Evolutionary conservation across 2,113 vertebrate genomes (phyloP).

Genomic region (Prionailurus viverrinus): DNA sequence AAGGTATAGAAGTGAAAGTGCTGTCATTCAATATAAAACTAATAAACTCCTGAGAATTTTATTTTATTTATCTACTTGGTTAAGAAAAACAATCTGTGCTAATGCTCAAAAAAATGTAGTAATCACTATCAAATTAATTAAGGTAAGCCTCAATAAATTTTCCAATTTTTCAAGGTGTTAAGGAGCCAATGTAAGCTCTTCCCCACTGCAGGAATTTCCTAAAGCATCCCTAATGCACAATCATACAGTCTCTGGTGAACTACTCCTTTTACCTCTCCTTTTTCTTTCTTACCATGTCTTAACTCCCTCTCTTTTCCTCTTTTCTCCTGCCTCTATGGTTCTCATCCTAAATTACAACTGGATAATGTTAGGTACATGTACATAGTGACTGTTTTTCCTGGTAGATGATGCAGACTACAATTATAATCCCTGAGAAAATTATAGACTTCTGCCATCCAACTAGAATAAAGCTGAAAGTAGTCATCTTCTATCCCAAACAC

Average conservation of each 20-base stretch:
- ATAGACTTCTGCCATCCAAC: background rate
- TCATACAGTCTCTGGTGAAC: background rate
- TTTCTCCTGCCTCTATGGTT: background rate
- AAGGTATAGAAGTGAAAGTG: background rate
- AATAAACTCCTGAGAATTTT: constrained; percentile 4
- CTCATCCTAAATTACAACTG: background rate
- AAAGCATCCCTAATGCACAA: background rate
- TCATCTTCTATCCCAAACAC: background rate
- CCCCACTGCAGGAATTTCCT: background rate
- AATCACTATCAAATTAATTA: background rate
- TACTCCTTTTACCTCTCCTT: background rate
- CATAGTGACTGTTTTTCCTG: background rate
- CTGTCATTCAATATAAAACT: background rate
- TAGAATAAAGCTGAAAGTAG: constrained; percentile 11
- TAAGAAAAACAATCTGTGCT: background rate
- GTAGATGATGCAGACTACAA: background rate
- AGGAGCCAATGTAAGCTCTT: background rate
- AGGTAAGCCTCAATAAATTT: background rate
- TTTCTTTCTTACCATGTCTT: background rate
- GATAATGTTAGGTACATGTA: background rate
- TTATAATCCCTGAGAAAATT: background rate
- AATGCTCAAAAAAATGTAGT: background rate
- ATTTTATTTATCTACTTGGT: background rate
- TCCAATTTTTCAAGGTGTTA: background rate
- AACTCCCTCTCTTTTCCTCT: background rate